Base-by-base conservation (phyloP, 2,888 invertebrate species). In the Ischnura elegans region DNA sequence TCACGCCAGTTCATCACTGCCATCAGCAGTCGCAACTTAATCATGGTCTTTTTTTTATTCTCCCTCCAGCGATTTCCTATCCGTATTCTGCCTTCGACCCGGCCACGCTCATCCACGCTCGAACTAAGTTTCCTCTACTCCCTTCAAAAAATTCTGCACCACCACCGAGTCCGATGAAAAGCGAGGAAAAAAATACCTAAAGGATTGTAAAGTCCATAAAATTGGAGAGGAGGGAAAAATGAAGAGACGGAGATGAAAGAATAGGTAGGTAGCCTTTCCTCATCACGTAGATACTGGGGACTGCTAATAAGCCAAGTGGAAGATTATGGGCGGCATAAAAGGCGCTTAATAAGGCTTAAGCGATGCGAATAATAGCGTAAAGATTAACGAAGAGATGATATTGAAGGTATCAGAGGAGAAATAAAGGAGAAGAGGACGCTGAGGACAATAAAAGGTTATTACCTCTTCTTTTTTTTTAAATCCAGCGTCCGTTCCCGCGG, bases 11-110 rank as follows among this genome's bases (percentile, higher is more conserved):
- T 42, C 87, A 87, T 87, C 47, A 87, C 87, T 51, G 51, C 87
- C 87, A 87, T 87, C 87, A 87, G 55, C 87, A 87, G 51, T 2
- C 51, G 51, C 51, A 29, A 87, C 87, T 87, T 87, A 61, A 55
- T 36, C 55, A 42, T 25, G 36, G 42, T 25, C 42, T 87, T 87
- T 42, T 42, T 42, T 42, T 42, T 42, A 87, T 42, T 61, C 19
- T 6, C 25, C 55, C 29, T 13, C 46, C 47, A 61, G 36, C 76
- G 36, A 16, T 76, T 76, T 36, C 76, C n/a, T n/a, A 76, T 29
- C 29, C 25, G n/a, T 5, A n/a, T n/a, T n/a, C n/a, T n/a, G 29
- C 36, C 76, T n/a, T 76, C 76, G 76, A 29, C 36, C 76, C 76
- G 2, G 61, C 76, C 1, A 13, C 36, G 13, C 76, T n/a, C n/a